Base-by-base conservation (phyloP, 2,888 invertebrate genomes). In the Hyles lineata region DNA sequence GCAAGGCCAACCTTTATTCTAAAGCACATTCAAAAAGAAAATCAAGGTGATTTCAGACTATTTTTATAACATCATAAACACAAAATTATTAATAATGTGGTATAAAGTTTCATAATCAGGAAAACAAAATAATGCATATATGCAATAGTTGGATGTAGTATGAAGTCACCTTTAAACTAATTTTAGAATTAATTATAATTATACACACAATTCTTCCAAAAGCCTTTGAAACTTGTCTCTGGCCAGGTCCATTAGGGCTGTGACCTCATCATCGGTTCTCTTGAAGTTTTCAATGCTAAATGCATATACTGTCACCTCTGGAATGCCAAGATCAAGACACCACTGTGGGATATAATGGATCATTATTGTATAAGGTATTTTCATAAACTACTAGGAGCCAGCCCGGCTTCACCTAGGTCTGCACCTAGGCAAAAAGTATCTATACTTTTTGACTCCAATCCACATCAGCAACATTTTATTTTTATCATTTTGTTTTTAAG, bases 271-370 rank as follows among this genome's bases (percentile, higher is more conserved):
- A 84, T 96, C 93, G 73, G 96, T 97, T 73, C 99, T 95, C 88
- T 99, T 99, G 86, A 99, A 99, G 91, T 99, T 99, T 92, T 99
- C 99, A 87, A 99, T 99, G 90, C 99, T 99, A 89, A 99, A 99
- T 55, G 99, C 99, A 93, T 99, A 99, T 0, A 99, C 98, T 9
- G 99, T 99, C 0, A 99, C 98, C 95, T 99, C 99, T 55, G 96
- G 95, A 76, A 99, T 96, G 15, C 98, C 99, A 74, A 99, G 94
- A 87, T 99, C 97, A 73, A 97, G 93, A 89, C 99, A 99, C 98
- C 98, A 98, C 90, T 97, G 96, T 32, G 17, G 11, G 21, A 35
- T 61, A 6, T 0, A 61, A 17, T 19, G 7, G 69, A 62, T 58
- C 4, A 71, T 69, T 70, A 43, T 69, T 29, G 23, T 35, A 43